A percentile compares a stretch with the other conserved stretches of the same genome.
phyloP scores from a whole-genome alignment of 2,113 vertebrate genomes.

The Caretta caretta region DNA sequence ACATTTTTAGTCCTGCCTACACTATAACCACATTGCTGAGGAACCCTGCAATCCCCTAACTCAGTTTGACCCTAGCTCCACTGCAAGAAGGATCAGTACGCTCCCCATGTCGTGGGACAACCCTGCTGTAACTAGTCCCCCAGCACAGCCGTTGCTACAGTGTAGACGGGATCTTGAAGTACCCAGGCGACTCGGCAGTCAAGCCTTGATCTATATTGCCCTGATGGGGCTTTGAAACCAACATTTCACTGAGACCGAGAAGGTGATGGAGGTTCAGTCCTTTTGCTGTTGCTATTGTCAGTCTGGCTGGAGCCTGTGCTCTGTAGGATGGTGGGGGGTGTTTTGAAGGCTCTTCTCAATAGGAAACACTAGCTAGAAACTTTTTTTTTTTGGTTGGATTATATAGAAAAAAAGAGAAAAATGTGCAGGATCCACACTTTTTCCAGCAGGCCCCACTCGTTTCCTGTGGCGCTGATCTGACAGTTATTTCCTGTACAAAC shows the following conservation, averaged over 20 bases:
- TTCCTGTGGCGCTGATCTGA: constrained; percentile 18
- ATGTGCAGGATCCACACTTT: constrained; percentile 68
- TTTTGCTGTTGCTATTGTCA: not conserved
- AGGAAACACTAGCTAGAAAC: not conserved
- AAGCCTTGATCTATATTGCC: not conserved
- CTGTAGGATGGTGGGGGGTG: not conserved
- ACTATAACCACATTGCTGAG: not conserved
- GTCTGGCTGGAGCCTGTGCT: not conserved
- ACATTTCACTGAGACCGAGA: not conserved
- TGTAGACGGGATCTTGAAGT: not conserved
- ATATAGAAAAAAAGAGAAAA: constrained; percentile 50
- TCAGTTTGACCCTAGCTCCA: fast-evolving
- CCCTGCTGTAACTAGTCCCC: fast-evolving
- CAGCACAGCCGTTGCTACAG: fast-evolving
- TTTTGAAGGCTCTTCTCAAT: not conserved
- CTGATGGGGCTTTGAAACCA: not conserved
- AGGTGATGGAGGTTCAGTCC: fast-evolving
- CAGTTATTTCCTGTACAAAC: not conserved
- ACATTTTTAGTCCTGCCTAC: not conserved
- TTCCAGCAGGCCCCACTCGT: constrained; percentile 45
- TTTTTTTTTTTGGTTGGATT: constrained; percentile 30
- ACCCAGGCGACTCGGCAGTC: not conserved
- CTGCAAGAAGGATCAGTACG: not conserved
- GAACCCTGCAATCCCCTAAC: not conserved
- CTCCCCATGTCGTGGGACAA: not conserved